Base-by-base conservation (phyloP, 1,140 invertebrate species). In the Prorops nasuta region DNA sequence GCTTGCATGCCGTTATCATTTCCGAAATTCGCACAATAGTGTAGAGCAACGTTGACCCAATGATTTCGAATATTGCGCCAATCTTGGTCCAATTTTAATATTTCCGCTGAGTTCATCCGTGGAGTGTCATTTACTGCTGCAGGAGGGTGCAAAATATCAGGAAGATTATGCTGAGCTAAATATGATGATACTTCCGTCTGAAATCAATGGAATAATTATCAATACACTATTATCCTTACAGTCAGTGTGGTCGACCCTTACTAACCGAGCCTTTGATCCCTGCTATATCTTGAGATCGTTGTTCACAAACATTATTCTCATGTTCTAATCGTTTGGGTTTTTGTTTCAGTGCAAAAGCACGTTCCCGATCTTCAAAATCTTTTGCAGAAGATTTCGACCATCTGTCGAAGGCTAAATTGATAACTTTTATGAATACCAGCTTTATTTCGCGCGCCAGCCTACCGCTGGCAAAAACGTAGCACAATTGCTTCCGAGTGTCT, bases 361-460 rank as follows among this genome's bases (percentile, higher is more conserved):
- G 82, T 58, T 86, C 81, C 59, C 88, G 86, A 8, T 84, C 73
- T 69, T 91, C 89, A 31, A 87, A 60, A 71, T 91, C 89, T 60
- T 84, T 83, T 2, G 86, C 86, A 3, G 87, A 88, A 1, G 87
- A 88, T 55, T 92, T 89, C 43, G 91, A 67, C 69, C 91, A 92
- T 54, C 86, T 78, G 56, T 85, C 88, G 76, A 98, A 98, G 12
- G 95, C 95, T 57, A 98, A 81, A 79, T 98, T 94, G 78, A 98
- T 98, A 0, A 94, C 95, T 73, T 98, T 94, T 2, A 95, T 95
- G 61, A 98, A 96, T 8, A 94, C 98, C 50, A 98, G 77, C 8
- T 94, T 98, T 48, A 98, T 96, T 71, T 98, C 94, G 61, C 96
- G 94, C 6, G 95, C 92, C 65, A 96, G 79, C 80, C 96, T 97